Conservation (phyloP, 2,888 invertebrate genomes). For the Ormia ochracea region DNA sequence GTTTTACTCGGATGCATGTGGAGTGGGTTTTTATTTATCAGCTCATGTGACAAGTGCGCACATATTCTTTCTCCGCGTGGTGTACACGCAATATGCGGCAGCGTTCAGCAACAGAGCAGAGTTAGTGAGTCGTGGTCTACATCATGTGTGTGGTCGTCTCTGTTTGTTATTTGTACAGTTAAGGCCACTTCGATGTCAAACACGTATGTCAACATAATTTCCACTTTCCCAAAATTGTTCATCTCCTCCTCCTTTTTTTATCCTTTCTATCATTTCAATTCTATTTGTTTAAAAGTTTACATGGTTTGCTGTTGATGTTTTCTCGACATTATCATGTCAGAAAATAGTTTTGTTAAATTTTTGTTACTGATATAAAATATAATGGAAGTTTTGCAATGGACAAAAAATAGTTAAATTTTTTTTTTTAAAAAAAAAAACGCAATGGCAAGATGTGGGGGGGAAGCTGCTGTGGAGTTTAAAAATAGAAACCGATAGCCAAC, state of each 20-base stretch:
- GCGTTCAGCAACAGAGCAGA: slow-evolving; percentile 11
- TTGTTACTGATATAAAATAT: slow-evolving; percentile 8
- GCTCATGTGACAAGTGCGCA: slow-evolving; percentile 59
- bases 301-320: slow-evolving; percentile 15
- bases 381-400: slow-evolving; percentile 9
- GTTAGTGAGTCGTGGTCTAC: neutral
- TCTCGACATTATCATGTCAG: slow-evolving; percentile 38
- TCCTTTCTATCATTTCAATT: slow-evolving; percentile 20
- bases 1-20: neutral
- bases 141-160: neutral
- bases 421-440: neutral
- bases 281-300: slow-evolving; percentile 15
- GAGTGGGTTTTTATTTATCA: slow-evolving; percentile 46
- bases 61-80: slow-evolving; percentile 11
- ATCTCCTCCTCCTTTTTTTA: neutral
- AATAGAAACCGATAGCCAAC: neutral
- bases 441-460: neutral
- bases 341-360: slow-evolving; percentile 42
- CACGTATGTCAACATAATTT: slow-evolving; percentile 58
- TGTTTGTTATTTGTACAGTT: slow-evolving; percentile 37
- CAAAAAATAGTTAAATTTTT: neutral
- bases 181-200: slow-evolving; percentile 58
- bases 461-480: neutral
- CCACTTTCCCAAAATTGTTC: neutral
- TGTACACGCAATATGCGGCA: slow-evolving; percentile 42